Conservation (phyloP, 2,888 invertebrate species). For the Kryphioiulus occultus region DNA sequence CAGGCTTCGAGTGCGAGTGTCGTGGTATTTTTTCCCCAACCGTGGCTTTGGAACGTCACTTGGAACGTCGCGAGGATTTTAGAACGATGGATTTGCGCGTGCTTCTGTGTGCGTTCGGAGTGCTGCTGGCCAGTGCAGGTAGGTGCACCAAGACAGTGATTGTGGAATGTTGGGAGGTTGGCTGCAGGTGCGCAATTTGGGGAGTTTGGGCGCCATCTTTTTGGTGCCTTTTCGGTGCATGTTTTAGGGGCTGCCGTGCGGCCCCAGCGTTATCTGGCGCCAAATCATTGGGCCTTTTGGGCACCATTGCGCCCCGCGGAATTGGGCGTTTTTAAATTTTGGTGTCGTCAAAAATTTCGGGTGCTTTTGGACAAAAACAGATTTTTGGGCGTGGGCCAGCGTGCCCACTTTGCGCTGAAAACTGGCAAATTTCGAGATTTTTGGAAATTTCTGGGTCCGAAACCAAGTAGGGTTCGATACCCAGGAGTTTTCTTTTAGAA, state of each 20-base stretch:
- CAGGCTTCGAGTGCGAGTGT: background rate
- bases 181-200: background rate
- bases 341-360: background rate
- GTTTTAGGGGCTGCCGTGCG: background rate
- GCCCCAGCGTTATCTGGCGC: background rate
- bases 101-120: background rate
- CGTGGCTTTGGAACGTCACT: background rate
- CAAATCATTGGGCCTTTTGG: background rate
- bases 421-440: background rate
- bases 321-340: background rate
- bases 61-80: background rate
- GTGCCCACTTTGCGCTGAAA: too few relatives aligned
- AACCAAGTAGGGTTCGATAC: background rate
- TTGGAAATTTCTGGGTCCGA: background rate
- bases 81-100: conserved; percentile 33
- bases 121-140: background rate
- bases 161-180: background rate
- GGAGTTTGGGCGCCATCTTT: background rate
- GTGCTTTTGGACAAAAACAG: background rate
- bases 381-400: conserved; percentile 28
- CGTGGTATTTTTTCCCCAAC: background rate
- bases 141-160: background rate
- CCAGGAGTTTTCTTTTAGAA: background rate
- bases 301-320: background rate
- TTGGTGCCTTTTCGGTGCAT: background rate